Percentiles rank a stretch among this genome's conserved stretches.
Evolutionary conservation across 2,113 vertebrate genomes (phyloP).

Genomic region (Xenopus borealis): DNA sequence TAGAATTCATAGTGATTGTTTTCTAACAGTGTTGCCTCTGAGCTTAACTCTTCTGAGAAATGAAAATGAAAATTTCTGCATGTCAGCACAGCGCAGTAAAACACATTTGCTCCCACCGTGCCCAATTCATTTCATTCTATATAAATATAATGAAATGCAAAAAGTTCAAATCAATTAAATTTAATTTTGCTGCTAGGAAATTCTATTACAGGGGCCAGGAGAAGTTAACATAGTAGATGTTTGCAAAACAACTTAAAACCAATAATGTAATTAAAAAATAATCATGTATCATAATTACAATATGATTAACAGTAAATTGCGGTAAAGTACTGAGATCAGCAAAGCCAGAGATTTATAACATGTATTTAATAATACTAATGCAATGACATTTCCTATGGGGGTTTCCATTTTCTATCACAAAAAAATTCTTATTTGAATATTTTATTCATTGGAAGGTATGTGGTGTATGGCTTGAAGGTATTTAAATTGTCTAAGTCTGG

Average conservation of each 20-base stretch:
- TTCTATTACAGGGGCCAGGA: slow-evolving; percentile 34
- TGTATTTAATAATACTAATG: slow-evolving; percentile 10
- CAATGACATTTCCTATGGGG: slow-evolving; percentile 13
- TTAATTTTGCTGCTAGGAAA: slow-evolving; percentile 33
- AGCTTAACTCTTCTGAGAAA: too few species aligned
- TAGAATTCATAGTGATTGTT: too few species aligned
- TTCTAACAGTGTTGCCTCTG: too few species aligned
- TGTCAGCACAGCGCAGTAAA: slow-evolving; percentile 2
- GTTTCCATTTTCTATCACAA: not conserved
- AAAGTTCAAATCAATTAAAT: slow-evolving; percentile 42
- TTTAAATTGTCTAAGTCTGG: too few species aligned
- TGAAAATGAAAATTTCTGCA: not conserved
- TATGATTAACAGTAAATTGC: slow-evolving; percentile 30
- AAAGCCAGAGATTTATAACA: slow-evolving; percentile 16
- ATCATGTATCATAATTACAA: slow-evolving; percentile 39
- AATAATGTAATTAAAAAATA: slow-evolving; percentile 34
- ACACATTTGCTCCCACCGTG: slow-evolving; percentile 4
- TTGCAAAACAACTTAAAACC: slow-evolving; percentile 14
- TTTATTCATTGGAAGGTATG: too few species aligned
- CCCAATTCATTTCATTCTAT: slow-evolving; percentile 34
- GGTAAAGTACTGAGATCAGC: slow-evolving; percentile 14
- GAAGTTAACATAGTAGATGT: slow-evolving; percentile 32
- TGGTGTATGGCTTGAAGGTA: too few species aligned
- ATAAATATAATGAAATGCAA: slow-evolving; percentile 32
- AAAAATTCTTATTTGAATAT: too few species aligned